Evolutionary conservation across 2,888 invertebrate species (phyloP).

Genomic region (Pyralis farinalis): DNA sequence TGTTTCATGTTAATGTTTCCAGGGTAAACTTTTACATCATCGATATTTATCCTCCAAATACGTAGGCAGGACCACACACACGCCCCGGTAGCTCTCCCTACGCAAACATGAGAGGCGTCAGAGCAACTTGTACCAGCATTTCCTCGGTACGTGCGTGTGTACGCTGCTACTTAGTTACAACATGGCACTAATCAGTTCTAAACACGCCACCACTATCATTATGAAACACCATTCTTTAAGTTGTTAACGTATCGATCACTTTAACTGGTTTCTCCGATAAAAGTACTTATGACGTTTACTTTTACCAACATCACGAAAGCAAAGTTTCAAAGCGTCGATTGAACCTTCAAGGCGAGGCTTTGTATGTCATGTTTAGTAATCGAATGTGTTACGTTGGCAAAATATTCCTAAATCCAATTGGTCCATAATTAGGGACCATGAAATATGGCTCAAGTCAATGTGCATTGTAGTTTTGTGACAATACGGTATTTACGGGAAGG

Average conservation of each 20-base stretch:
- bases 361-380: constrained; percentile 9
- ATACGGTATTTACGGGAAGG: constrained; percentile 71
- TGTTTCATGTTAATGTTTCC: constrained; percentile 14
- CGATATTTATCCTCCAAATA: constrained; percentile 23
- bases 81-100: constrained; percentile 49
- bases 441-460: constrained; percentile 64
- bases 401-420: constrained; percentile 42
- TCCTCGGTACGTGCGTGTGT: constrained; percentile 49
- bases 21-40: constrained; percentile 9
- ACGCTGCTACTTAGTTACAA: constrained; percentile 52
- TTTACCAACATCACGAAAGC: constrained; percentile 25
- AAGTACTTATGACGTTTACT: constrained; percentile 37
- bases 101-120: constrained; percentile 61
- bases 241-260: constrained; percentile 63
- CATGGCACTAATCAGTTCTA: constrained; percentile 61
- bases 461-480: constrained; percentile 62
- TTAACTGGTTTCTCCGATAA: constrained; percentile 50
- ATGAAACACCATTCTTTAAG: constrained; percentile 65
- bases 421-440: constrained; percentile 62
- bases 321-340: constrained; percentile 9
- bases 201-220: constrained; percentile 65
- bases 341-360: not conserved
- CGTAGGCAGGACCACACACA: constrained; percentile 64
- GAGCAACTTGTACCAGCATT: constrained; percentile 42
- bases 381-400: constrained; percentile 39